Evolutionary conservation across 2,113 vertebrate species (phyloP), one percentile per base, ranked within the genome.

Genomic region (Motacilla alba): DNA sequence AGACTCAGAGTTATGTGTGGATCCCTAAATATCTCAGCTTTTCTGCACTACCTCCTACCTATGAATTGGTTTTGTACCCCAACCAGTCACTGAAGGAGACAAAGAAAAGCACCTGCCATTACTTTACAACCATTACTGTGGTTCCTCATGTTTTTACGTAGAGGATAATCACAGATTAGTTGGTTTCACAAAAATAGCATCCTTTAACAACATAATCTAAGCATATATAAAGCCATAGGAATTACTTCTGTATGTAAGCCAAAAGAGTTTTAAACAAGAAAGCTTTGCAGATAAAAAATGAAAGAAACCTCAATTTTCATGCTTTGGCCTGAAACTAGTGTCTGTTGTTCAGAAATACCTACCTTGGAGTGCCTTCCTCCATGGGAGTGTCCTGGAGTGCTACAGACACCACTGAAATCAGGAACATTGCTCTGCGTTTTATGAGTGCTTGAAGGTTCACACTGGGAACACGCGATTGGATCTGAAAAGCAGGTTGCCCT

Each of bases 391-490:
- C 86, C 86, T 60, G 67, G 49, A 79, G 60, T 56, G 83, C 44
- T 76, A 39, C 79, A 85, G 75, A 82, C 85, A 64, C 43, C 27
- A 50, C 78, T 52, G 70, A 93, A 87, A 94, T 84, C 62, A 72
- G 75, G 27, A 44, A 86, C 83, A 90, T 56, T 93, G 47, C 70
- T 74, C 62, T 95, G 70, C 53, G 72, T 90, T 92, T 88, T 88
- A 30, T 35, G 37, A 39, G 44, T 43, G 27, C 67, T 58, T 67
- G 9, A 59, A 70, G 91, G 81, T 67, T 81, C 70, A 70, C 83
- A 75, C 18, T 84, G 77, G 33, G 31, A 63, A 43, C 2, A 8
- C 11, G 17, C 44, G 69, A 76, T 31, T 58, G 22, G 43, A 67
- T 90, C 62, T 73, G 86, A 85, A 93, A 79, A 67, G 53, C 56